Conservation (phyloP, 2,113 vertebrate species). For the Chrysochloris asiatica region DNA sequence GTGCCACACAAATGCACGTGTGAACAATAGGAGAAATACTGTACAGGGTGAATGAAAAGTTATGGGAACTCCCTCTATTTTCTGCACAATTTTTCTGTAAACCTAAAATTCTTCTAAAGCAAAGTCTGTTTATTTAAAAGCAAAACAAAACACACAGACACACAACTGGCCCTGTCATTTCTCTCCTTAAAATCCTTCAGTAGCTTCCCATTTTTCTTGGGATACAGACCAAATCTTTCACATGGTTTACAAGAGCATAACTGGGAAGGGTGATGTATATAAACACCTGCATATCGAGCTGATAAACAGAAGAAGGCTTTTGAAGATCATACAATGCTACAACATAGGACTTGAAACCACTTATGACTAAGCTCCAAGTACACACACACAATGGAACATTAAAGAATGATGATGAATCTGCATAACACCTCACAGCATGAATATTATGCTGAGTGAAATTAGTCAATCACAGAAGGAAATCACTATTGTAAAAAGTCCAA, state of each 20-base stretch:
- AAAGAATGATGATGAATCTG: too few relatives aligned
- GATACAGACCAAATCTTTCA: constrained; percentile 21
- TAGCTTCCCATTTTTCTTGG: constrained; percentile 27
- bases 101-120: not conserved
- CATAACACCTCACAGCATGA: too few relatives aligned
- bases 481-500: too few relatives aligned
- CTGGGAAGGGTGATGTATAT: not conserved
- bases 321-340: constrained; percentile 10
- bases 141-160: not conserved
- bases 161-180: not conserved
- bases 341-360: not conserved
- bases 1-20: not conserved
- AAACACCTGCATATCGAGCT: not conserved
- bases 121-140: not conserved
- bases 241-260: not conserved
- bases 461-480: too few relatives aligned
- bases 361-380: too few relatives aligned
- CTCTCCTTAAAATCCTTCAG: not conserved
- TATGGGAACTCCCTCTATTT: not conserved
- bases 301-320: not conserved
- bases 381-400: too few relatives aligned
- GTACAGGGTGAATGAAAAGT: not conserved
- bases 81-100: not conserved
- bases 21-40: not conserved
- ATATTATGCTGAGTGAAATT: too few relatives aligned